A percentile compares a stretch with the other conserved stretches of the same genome.
Evolutionary conservation across 2,113 vertebrate genomes (phyloP).

Genomic region (Dasyornis broadbenti): DNA sequence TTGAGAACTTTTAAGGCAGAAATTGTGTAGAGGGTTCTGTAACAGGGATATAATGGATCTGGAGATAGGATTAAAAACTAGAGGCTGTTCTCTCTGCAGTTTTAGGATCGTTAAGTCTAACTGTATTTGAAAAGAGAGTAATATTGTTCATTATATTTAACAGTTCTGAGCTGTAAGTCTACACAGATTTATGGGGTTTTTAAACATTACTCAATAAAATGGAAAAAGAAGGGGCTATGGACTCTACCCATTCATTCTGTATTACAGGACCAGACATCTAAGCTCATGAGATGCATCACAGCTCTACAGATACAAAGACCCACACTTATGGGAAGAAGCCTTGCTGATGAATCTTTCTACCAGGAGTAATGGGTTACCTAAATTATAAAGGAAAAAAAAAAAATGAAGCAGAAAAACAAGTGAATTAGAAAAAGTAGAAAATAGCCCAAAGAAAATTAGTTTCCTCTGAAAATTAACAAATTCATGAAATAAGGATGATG

Average conservation of each 20-base stretch:
- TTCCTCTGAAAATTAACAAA: neutral
- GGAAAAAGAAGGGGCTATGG: neutral
- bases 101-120: neutral
- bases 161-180: neutral
- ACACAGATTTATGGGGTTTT: neutral
- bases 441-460: neutral
- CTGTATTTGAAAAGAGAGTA: neutral
- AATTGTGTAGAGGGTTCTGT: neutral
- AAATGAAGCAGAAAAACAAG: neutral
- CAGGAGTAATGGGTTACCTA: neutral
- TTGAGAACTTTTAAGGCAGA: neutral
- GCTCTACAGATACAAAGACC: neutral
- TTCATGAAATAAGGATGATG: neutral
- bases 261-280: neutral
- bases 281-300: neutral
- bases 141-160: neutral
- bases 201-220: neutral
- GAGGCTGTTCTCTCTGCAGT: neutral
- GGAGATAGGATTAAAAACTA: neutral
- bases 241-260: neutral
- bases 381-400: neutral
- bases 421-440: neutral
- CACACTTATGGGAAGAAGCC: neutral
- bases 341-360: neutral
- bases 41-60: neutral